Conservation (phyloP, 2,888 invertebrate genomes). For the Drosophila kambysellisi region DNA sequence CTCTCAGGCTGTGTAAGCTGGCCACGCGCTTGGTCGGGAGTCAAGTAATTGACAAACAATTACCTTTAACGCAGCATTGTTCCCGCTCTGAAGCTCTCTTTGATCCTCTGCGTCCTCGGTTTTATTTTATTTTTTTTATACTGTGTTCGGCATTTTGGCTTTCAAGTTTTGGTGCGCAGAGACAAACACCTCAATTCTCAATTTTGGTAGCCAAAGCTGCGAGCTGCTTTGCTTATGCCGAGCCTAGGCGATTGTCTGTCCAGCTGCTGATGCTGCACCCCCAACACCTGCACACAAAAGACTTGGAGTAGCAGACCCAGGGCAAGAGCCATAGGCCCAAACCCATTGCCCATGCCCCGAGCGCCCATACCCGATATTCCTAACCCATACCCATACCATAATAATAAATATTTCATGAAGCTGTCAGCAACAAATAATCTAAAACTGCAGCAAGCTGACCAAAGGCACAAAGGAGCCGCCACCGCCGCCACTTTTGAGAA, state of each 20-base stretch:
- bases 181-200: slow-evolving; percentile 79
- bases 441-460: slow-evolving; percentile 74
- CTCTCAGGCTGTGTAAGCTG: slow-evolving; percentile 8
- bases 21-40: slow-evolving; percentile 78
- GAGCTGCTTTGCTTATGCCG: slow-evolving; percentile 73
- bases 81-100: slow-evolving; percentile 53
- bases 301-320: slow-evolving; percentile 18
- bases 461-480: slow-evolving; percentile 77
- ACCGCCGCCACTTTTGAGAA: slow-evolving; percentile 42
- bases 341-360: slow-evolving; percentile 6
- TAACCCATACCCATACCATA: slow-evolving; percentile 56
- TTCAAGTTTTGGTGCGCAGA: slow-evolving; percentile 68
- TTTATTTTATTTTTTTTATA: neutral
- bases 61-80: slow-evolving; percentile 83
- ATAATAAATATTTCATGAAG: slow-evolving; percentile 82
- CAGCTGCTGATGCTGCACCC: slow-evolving; percentile 52
- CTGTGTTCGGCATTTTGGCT: slow-evolving; percentile 66
- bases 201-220: slow-evolving; percentile 69
- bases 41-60: slow-evolving; percentile 84
- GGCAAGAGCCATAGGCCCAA: slow-evolving; percentile 7
- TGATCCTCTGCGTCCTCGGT: slow-evolving; percentile 60
- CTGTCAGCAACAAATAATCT: slow-evolving; percentile 82
- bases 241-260: slow-evolving; percentile 42
- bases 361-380: slow-evolving; percentile 17
- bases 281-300: slow-evolving; percentile 68